Evolutionary conservation across 2,113 vertebrate genomes (phyloP).

Genomic region (Bubo scandiacus): DNA sequence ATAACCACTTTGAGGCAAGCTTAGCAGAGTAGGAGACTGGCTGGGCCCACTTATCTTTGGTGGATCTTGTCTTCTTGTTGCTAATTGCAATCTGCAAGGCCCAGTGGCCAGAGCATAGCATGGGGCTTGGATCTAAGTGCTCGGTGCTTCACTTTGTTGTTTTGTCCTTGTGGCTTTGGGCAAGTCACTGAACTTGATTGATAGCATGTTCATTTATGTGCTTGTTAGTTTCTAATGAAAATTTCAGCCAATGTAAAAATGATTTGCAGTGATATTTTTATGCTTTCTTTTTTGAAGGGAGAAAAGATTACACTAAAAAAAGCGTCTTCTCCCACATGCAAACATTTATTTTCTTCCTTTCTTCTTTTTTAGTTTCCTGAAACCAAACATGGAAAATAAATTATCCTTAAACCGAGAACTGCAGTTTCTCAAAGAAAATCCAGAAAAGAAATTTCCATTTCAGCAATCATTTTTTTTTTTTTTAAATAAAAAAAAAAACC

Average conservation of each 20-base stretch:
- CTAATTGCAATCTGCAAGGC: neutral
- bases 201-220: neutral
- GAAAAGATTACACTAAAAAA: neutral
- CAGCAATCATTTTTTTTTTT: neutral
- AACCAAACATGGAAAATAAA: neutral
- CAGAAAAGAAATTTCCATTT: neutral
- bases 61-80: neutral
- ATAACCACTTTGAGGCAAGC: slow-evolving; percentile 47
- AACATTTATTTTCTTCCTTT: neutral
- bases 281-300: neutral
- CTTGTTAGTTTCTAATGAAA: neutral
- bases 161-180: slow-evolving; percentile 32
- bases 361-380: neutral
- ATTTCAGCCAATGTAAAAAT: neutral
- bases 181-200: neutral
- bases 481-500: rapidly evolving
- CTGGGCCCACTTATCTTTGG: neutral
- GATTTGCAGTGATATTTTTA: neutral
- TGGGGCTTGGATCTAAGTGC: neutral
- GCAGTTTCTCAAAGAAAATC: neutral
- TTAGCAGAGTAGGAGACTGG: neutral
- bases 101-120: neutral
- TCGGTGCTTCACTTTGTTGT: neutral
- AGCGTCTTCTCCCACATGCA: neutral
- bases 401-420: neutral